A percentile compares a stretch with the other conserved stretches of the same genome.
These are phyloP conservation scores for Trichogramma evanescens DNA, from an alignment of 2,888 invertebrate genomes.

Conservation along the genomic window DNA sequence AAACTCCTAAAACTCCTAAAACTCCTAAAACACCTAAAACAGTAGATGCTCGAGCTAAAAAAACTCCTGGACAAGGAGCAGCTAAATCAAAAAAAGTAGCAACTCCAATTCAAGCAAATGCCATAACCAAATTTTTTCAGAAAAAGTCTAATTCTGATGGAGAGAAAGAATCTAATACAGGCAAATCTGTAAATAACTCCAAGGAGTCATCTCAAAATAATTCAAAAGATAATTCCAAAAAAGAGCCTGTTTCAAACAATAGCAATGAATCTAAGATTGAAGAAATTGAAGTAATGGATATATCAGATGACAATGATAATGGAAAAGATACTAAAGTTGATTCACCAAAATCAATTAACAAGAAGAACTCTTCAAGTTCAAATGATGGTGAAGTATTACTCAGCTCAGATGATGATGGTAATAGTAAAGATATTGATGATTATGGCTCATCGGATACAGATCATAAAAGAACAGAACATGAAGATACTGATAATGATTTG, in stretches of 20 bases:
- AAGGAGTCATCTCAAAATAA: conserved; percentile 1
- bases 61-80: conserved; percentile 14
- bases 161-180: neutral
- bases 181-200: neutral
- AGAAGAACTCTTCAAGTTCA: neutral
- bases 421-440: conserved; percentile 10
- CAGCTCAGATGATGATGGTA: conserved; percentile 9
- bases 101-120: conserved; percentile 18
- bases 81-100: conserved; percentile 19
- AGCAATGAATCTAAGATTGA: conserved; percentile 6
- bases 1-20: conserved; percentile 5
- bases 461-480: conserved; percentile 23
- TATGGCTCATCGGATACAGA: conserved; percentile 19
- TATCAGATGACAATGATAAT: neutral
- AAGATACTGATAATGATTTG: conserved; percentile 25
- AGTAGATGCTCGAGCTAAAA: conserved; percentile 10
- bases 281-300: conserved; percentile 10
- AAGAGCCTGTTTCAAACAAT: conserved; percentile 5
- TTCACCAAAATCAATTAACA: neutral
- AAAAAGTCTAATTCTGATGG: neutral
- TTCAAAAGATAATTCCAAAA: neutral
- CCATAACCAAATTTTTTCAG: conserved; percentile 29
- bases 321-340: conserved; percentile 1
- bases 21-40: conserved; percentile 10
- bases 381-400: neutral